A percentile compares a stretch with the other conserved stretches of the same genome.
Conservation (phyloP, 2,113 vertebrate genomes). For the Corydoras maculifer region DNA sequence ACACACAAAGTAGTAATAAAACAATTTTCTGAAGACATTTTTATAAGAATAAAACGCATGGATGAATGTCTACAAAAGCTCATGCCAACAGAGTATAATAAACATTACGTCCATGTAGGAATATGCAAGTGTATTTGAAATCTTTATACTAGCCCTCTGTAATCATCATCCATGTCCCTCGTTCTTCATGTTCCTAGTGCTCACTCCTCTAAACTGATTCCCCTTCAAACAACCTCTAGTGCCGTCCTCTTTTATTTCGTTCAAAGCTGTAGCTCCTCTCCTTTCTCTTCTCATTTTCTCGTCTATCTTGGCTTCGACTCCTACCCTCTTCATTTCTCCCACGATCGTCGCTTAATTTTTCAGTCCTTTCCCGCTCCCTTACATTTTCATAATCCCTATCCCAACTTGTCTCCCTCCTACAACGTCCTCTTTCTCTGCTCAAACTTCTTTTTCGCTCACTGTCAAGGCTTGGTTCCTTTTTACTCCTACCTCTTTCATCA, state of each 20-base stretch:
- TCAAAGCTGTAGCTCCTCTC: slow-evolving; percentile 11
- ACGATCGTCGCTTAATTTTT: slow-evolving; percentile 46
- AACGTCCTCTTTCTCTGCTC: slow-evolving; percentile 15
- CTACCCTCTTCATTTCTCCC: slow-evolving; percentile 47
- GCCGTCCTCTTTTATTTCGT: not conserved
- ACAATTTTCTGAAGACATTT: no score
- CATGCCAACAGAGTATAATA: no score
- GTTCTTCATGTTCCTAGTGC: slow-evolving; percentile 27
- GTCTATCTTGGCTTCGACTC: slow-evolving; percentile 36
- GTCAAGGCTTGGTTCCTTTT: not conserved
- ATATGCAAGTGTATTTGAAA: no score
- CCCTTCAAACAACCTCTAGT: slow-evolving; percentile 1
- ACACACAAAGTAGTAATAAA: no score
- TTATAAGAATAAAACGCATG: no score
- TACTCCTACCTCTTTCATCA: slow-evolving; percentile 23
- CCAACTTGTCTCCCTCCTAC: not conserved
- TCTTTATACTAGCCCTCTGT: not conserved
- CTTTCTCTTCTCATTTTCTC: not conserved
- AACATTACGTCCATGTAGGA: no score
- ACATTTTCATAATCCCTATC: slow-evolving; percentile 1
- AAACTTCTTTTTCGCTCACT: not conserved
- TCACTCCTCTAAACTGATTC: not conserved
- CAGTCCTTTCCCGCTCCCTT: slow-evolving; percentile 26
- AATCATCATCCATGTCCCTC: not conserved
- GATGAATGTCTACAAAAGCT: no score